Evolutionary conservation across 2,113 vertebrate genomes (phyloP).

Genomic region (Mirounga angustirostris): DNA sequence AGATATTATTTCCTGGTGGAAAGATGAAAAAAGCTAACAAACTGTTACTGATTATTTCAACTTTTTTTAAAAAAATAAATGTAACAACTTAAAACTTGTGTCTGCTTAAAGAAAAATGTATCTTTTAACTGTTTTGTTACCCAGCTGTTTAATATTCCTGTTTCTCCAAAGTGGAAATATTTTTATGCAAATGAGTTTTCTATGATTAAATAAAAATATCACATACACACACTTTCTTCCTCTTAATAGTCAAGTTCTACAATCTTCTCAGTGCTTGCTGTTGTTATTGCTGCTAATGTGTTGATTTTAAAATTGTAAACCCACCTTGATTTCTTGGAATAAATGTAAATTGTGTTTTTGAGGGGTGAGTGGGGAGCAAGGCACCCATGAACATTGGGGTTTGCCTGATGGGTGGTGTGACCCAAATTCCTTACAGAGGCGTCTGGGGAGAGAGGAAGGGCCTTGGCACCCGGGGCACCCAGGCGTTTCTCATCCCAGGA

Average conservation of each 20-base stretch:
- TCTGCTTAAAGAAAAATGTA: conserved; percentile 81
- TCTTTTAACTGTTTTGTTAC: conserved; percentile 81
- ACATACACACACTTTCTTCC: neutral
- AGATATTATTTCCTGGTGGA: conserved; percentile 62
- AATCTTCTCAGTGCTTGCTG: neutral
- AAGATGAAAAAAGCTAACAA: conserved; percentile 75
- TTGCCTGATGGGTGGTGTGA: neutral
- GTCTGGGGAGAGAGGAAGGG: neutral
- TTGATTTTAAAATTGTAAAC: neutral
- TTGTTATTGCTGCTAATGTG: neutral
- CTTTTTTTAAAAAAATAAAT: conserved; percentile 53
- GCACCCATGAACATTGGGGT: too few species aligned
- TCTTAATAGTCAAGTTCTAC: neutral
- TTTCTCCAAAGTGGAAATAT: conserved; percentile 78
- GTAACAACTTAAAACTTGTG: conserved; percentile 79
- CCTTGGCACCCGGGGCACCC: neutral
- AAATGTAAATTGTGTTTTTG: neutral
- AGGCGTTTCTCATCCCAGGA: neutral
- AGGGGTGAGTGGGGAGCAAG: neutral
- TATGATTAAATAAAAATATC: neutral
- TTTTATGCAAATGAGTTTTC: neutral
- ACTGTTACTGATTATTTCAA: conserved; percentile 84
- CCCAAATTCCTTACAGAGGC: neutral
- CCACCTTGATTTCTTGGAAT: neutral
- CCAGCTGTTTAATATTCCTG: conserved; percentile 80